Conservation (phyloP, 2,888 invertebrate species). For the Paralinhomoeus sp. region DNA sequence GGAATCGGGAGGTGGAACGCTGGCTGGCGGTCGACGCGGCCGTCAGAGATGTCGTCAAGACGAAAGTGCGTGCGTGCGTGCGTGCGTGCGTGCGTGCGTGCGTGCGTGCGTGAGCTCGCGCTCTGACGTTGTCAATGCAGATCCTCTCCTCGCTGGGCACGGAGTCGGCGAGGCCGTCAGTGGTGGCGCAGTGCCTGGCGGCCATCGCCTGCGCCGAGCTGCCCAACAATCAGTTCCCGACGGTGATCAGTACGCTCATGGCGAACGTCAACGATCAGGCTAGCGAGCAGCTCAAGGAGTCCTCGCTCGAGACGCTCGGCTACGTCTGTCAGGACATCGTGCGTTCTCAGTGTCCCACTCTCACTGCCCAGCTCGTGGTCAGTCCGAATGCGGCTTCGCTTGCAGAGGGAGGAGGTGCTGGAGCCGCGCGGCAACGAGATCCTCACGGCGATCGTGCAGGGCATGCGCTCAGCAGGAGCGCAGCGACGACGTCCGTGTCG, state of each 20-base stretch:
- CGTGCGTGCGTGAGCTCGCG: no score
- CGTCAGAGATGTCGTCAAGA: no score
- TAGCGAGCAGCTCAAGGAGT: slow-evolving; percentile 80
- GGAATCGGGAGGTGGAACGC: no score
- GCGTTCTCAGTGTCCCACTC: slow-evolving; percentile 17
- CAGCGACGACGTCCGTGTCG: slow-evolving; percentile 58
- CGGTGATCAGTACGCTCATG: slow-evolving; percentile 61
- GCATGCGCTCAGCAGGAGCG: slow-evolving; percentile 80
- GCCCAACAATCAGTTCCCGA: slow-evolving; percentile 70
- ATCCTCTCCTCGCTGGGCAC: slow-evolving; percentile 80
- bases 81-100: slow-evolving; percentile 60
- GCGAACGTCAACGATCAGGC: slow-evolving; percentile 58
- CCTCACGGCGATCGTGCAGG: slow-evolving; percentile 91
- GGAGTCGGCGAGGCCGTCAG: slow-evolving; percentile 73
- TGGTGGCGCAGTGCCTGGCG: slow-evolving; percentile 95
- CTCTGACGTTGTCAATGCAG: slow-evolving; percentile 45
- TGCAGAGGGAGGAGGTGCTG: slow-evolving; percentile 54
- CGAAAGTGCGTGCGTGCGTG: no score
- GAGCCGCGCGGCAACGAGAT: slow-evolving; percentile 81
- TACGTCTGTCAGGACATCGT: slow-evolving; percentile 93
- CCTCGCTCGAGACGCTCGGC: slow-evolving; percentile 88
- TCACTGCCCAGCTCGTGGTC: no score
- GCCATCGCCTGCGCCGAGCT: slow-evolving; percentile 91
- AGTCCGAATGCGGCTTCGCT: no score
- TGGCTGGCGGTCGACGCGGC: no score